Percentiles rank a stretch among this genome's conserved stretches.
Conservation (phyloP, 2,113 vertebrate species). For the Nannospalax galili region DNA sequence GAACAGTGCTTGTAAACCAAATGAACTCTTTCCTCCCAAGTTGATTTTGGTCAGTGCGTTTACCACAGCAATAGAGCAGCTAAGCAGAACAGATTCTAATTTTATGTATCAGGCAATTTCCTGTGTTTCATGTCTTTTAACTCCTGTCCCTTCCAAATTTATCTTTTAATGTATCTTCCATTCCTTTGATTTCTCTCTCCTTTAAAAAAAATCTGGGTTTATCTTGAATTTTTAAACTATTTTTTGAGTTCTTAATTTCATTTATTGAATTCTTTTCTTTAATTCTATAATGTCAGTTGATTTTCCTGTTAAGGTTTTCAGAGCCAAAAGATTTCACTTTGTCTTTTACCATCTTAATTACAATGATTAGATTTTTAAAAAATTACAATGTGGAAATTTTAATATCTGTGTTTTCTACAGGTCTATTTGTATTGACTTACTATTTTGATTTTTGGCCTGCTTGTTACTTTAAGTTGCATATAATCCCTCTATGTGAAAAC, state of each 20-base stretch:
- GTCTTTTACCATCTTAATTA: background rate
- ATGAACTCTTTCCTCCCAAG: background rate
- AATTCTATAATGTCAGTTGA: background rate
- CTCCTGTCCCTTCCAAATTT: background rate
- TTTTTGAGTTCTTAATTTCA: constrained; percentile 24
- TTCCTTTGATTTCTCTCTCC: background rate
- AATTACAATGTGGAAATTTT: too few relatives aligned
- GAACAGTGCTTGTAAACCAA: too few relatives aligned
- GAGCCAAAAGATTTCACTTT: background rate
- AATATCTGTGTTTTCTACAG: background rate
- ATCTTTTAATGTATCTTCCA: background rate
- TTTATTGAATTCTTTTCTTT: background rate
- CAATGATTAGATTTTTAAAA: background rate
- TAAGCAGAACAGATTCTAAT: background rate
- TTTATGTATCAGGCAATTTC: background rate
- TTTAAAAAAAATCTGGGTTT: background rate
- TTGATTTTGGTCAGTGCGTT: too few relatives aligned
- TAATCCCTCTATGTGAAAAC: background rate
- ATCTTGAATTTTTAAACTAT: background rate
- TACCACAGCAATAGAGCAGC: too few relatives aligned
- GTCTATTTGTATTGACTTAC: background rate
- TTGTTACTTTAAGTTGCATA: background rate
- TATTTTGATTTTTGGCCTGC: background rate
- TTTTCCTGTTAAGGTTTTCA: background rate
- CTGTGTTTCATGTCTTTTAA: background rate